A percentile compares a stretch with the other conserved stretches of the same genome.
These are phyloP conservation scores for Hirtodrosophila cameraria DNA, from an alignment of 2,888 invertebrate genomes.

Conservation along the genomic window DNA sequence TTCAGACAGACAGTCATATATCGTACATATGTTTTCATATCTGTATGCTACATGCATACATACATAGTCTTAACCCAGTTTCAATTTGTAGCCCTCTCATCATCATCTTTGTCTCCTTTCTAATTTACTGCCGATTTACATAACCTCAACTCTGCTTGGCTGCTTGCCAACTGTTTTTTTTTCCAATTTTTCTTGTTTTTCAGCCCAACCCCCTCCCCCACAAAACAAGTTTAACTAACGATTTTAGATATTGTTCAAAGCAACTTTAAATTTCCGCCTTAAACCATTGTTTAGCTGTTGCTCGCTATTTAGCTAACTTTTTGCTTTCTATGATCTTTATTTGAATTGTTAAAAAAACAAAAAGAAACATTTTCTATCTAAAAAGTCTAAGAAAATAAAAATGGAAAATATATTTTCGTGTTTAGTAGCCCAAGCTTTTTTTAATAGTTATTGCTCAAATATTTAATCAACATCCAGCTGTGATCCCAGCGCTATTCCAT, in stretches of 20 bases:
- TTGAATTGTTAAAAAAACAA: background rate
- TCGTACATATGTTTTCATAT: background rate
- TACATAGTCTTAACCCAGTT: conserved; percentile 55
- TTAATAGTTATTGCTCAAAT: background rate
- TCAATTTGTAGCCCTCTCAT: conserved; percentile 44
- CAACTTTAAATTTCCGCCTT: background rate
- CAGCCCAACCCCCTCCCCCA: conserved; percentile 3
- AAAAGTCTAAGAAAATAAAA: background rate
- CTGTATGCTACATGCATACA: background rate
- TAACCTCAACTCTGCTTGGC: conserved; percentile 45
- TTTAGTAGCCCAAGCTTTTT: conserved; percentile 4
- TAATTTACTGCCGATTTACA: conserved; percentile 66
- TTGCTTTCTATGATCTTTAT: conserved; percentile 11
- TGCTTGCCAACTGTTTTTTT: conserved; percentile 40
- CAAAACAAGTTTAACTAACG: conserved; percentile 56
- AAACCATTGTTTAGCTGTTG: conserved; percentile 48
- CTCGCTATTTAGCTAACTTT: background rate
- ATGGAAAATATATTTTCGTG: background rate
- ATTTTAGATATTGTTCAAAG: background rate
- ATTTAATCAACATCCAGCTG: conserved; percentile 8
- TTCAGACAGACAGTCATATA: conserved; percentile 18
- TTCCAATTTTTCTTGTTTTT: background rate
- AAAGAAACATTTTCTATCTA: conserved; percentile 13
- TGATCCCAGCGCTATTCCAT: background rate
- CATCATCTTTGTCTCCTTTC: conserved; percentile 61